Evolutionary conservation across 2,113 vertebrate species (phyloP), one percentile per base, ranked within the genome.

Genomic region (Hydrolagus affinis): DNA sequence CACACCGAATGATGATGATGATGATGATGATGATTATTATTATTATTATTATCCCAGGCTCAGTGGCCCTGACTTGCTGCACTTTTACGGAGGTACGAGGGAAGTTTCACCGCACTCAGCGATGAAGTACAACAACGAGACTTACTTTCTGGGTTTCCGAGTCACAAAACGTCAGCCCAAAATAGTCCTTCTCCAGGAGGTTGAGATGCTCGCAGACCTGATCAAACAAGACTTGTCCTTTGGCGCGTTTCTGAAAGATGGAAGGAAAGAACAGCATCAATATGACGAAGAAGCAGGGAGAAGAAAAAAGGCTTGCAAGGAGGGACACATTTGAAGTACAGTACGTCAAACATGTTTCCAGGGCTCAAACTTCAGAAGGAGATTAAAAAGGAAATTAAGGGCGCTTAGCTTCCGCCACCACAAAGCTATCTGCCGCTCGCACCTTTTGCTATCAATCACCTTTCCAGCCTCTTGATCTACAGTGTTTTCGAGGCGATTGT

Each of bases 141-240:
- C 94, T 93, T 89, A 99, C 98, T 97, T 99, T 99, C 90, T 98
- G 97, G 88, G 94, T 98, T 91, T 99, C 97, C 0, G 96, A 91
- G 86, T 99, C 98, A 0, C 95, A 96, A 93, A 97, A 98, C 56
- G 94, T 97, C 89, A 99, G 90, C 77, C 97, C 96, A 0, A 95
- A 99, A 92, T 99, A 99, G 90, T 99, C 98, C 89, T 99, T 99
- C 92, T 99, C 98, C 91, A 99, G 91, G 75, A 99, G 91, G 90
- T 99, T 99, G 86, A 99, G 96, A 89, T 99, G 97, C 88, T 96
- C 97, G 0, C 96, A 99, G 86, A 99, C 96, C 91, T 96, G 87
- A 88, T 98, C 96, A 76, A 98, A 94, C 78, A 99, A 94, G 64
- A 93, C 90, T 91, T 99, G 97, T 87, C 97, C 98, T 89, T 94